These are phyloP conservation scores for Hormiphora californensis DNA, from an alignment of 37 sponge, comb jelly and placozoan species.

Conservation along the genomic window DNA sequence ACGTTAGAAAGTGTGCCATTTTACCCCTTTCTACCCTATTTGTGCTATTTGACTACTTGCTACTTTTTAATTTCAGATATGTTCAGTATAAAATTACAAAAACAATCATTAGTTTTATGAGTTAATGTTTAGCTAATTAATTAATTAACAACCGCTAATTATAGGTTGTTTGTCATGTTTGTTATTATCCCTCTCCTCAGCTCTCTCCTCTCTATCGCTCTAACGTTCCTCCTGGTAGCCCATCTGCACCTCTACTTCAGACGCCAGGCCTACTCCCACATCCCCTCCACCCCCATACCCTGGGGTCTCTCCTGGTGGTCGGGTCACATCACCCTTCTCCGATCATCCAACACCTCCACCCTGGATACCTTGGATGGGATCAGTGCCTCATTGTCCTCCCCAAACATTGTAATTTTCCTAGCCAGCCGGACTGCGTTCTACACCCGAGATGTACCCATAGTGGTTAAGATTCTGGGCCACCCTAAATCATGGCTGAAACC, in stretches of 20 bases:
- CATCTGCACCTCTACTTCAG: background rate
- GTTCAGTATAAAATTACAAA: background rate
- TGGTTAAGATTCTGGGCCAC: background rate
- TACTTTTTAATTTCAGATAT: background rate
- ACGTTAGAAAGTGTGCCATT: too few relatives aligned
- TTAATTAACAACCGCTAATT: background rate
- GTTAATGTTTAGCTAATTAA: background rate
- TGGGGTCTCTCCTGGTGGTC: background rate
- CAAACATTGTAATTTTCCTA: background rate
- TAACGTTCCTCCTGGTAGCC: background rate
- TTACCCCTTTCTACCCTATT: too few relatives aligned
- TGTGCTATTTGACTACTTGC: too few relatives aligned
- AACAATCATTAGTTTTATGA: background rate
- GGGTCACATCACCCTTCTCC: background rate
- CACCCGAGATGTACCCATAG: background rate
- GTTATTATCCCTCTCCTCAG: background rate
- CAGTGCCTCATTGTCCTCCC: background rate
- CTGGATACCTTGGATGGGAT: background rate
- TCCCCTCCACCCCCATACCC: conserved; percentile 11
- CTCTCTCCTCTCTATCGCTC: background rate
- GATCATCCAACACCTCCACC: too few relatives aligned
- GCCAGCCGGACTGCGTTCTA: background rate
- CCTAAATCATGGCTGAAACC: background rate
- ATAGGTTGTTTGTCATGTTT: background rate
- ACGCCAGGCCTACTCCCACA: conserved; percentile 21